Evolutionary conservation across 2,113 vertebrate species (phyloP), one percentile per base, ranked within the genome.

Genomic region (Ranitomeya variabilis): DNA sequence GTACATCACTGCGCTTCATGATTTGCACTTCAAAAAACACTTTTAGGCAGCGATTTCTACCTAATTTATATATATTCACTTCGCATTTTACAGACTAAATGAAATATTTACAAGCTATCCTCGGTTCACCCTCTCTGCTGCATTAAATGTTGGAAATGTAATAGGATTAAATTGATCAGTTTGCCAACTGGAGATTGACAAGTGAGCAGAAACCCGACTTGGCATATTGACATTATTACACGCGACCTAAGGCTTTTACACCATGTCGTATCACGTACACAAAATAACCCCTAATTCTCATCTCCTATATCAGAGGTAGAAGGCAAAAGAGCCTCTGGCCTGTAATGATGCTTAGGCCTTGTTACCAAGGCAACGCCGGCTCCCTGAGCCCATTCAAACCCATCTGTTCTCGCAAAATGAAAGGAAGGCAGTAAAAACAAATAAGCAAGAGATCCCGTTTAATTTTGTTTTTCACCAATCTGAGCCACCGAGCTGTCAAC

Each of bases 331-430:
- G 60, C 71, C 73, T 79, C 79, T 79, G 87, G 87, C 81, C 82
- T 89, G 73, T 55, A 59, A 84, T 84, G 81, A 79, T 85, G 82
- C 82, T 84, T 79, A 69, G 73, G 81, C 62, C 87, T 69, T 26
- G 87, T 89, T 89, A 76, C 52, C 82, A 85, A 79, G 74, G 87
- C n/a, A 85, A 89, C 62, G 6, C 51, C 76, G 37, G 51, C 80
- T 89, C 87, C 81, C 81, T 26, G 62, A 85, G 87, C 73, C 73
- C 77, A 85, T 89, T 85, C 18, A 57, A 67, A 73, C 52, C 87
- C 87, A 89, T 89, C 87, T 89, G 87, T 85, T 89, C 66, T 15
- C 45, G 55, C 45, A 15, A 85, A 89, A 84, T 55, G 87, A 60
- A 78, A 59, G 54, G 45, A 89, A 77, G 71, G 80, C 80, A 77